Evolutionary conservation across 2,888 invertebrate species (phyloP), one percentile per base, ranked within the genome.

Genomic region (Microchrysa polita): DNA sequence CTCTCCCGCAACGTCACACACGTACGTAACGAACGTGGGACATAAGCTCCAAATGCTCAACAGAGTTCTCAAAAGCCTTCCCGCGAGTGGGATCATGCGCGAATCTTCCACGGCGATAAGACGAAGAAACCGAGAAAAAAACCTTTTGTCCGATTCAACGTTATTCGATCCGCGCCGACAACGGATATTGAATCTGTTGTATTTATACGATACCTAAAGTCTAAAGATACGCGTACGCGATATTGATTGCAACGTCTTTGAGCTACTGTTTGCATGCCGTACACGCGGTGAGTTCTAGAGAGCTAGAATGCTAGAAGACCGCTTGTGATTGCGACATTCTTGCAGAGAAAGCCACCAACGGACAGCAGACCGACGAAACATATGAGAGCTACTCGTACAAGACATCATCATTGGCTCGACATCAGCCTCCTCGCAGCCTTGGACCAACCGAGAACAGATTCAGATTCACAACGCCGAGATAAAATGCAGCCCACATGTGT

Each of bases 1-100:
- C 55, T 55, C 55, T 55, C 55, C 55, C 55, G 55, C 55, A 20
- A 55, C 22, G 52, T 16, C 52, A 52, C 27, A 34, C 27, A 34
- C 27, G 7, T n/a, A n/a, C n/a, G n/a, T n/a, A n/a, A n/a, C n/a
- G 48, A 48, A n/a, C 14, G 48, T n/a, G 48, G 48, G 48, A 48
- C 48, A 48, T n/a, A 48, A 48, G 48, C 48, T 48, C 48, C n/a
- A n/a, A 48, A 34, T 34, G 48, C 48, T 48, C 48, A 48, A 34
- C 27, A 34, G n/a, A n/a, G 27, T 34, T 34, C 27, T 34, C 27
- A 34, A 34, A n/a, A 7, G 48, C 48, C 48, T 7, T 12, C 12
- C 48, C 48, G n/a, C n/a, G 10, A 48, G 48, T n/a, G 14, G 16
- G 48, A 48, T 48, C 48, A 48, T 48, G 48, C 48, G 48, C 48